phyloP scores from a whole-genome alignment of 2,113 vertebrate species.

The Callaeas wilsoni region DNA sequence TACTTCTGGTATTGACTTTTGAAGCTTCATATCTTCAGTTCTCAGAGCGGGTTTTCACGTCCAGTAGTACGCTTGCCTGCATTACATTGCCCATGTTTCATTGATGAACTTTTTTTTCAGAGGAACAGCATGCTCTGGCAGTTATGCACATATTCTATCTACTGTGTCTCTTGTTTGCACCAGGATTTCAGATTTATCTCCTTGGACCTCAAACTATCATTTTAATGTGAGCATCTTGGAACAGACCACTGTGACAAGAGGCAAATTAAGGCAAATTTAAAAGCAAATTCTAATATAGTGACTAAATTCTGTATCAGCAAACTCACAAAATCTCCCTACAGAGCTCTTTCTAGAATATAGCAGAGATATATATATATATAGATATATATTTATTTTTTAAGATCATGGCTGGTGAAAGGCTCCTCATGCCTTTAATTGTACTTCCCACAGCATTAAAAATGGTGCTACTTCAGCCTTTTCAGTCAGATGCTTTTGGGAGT shows the following conservation, averaged over 20 bases:
- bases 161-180: background rate
- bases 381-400: too few relatives aligned
- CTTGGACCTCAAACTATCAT: background rate
- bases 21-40: background rate
- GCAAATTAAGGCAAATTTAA: background rate
- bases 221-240: background rate
- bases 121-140: background rate
- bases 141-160: background rate
- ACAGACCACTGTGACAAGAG: background rate
- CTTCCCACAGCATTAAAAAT: background rate
- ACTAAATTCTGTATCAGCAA: background rate
- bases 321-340: background rate
- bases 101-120: background rate
- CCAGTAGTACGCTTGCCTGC: background rate
- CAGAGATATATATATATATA: too few relatives aligned
- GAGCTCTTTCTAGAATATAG: background rate
- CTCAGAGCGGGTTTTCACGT: background rate
- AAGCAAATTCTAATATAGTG: background rate
- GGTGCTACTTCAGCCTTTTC: background rate
- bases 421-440: background rate
- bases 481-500: background rate
- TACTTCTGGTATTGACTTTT: background rate
- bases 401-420: background rate
- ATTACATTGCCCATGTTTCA: background rate
- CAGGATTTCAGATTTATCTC: background rate